These are phyloP conservation scores for Idaea aversata DNA, from an alignment of 2,888 invertebrate species.

Conservation along the genomic window DNA sequence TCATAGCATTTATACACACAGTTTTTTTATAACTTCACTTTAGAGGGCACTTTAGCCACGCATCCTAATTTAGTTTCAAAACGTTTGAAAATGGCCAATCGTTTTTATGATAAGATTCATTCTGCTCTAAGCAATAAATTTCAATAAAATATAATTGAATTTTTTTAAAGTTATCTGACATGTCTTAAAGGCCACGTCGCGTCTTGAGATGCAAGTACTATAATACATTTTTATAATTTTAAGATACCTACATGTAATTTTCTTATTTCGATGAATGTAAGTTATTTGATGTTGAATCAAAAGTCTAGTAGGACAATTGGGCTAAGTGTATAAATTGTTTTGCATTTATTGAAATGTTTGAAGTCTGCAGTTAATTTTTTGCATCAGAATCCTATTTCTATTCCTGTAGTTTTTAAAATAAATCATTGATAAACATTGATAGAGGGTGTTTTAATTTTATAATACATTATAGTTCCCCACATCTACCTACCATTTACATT, in stretches of 20 bases:
- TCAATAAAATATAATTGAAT: too few relatives aligned
- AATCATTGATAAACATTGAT: conserved; percentile 13
- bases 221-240: neutral
- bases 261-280: conserved; percentile 2
- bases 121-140: too few relatives aligned
- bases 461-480: too few relatives aligned
- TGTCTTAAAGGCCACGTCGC: neutral
- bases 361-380: neutral
- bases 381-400: neutral
- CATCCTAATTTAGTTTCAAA: too few relatives aligned
- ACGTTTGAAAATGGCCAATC: too few relatives aligned
- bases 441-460: neutral
- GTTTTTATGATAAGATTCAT: too few relatives aligned
- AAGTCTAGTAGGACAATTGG: neutral
- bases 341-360: neutral
- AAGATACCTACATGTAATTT: neutral
- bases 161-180: too few relatives aligned
- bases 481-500: too few relatives aligned
- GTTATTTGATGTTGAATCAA: conserved; percentile 3
- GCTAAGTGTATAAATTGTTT: neutral
- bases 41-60: too few relatives aligned
- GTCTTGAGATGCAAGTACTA: neutral
- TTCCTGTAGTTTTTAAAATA: conserved; percentile 9
- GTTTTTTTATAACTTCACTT: too few relatives aligned
- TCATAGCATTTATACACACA: too few relatives aligned